Percentiles rank a stretch among this genome's conserved stretches.
phyloP scores from a whole-genome alignment of 2,888 invertebrate species.

The Phlogophora meticulosa region DNA sequence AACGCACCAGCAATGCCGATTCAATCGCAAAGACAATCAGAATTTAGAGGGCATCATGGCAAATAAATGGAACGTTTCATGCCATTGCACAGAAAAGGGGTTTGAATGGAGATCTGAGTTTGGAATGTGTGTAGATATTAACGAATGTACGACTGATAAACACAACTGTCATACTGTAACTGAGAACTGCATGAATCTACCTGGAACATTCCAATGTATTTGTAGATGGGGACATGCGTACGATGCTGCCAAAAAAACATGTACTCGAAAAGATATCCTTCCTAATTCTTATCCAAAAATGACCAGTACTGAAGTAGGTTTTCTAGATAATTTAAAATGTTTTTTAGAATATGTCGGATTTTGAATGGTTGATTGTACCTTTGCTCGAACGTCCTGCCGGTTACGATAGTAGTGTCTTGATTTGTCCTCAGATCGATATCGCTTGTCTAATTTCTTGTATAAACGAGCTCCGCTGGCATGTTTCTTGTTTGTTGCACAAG shows the following conservation, averaged over 20 bases:
- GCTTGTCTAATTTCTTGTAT: constrained; percentile 95
- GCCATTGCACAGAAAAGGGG: constrained; percentile 88
- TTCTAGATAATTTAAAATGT: constrained; percentile 37
- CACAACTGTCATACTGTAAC: constrained; percentile 82
- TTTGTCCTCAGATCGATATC: constrained; percentile 95
- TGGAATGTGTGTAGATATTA: constrained; percentile 92
- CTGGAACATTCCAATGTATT: constrained; percentile 86
- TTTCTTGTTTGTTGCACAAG: constrained; percentile 82
- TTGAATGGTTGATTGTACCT: constrained; percentile 85
- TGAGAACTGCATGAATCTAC: constrained; percentile 91
- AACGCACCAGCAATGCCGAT: constrained; percentile 68
- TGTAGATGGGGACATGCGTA: constrained; percentile 88
- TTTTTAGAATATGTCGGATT: constrained; percentile 46
- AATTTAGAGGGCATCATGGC: constrained; percentile 86
- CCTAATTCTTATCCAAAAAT: not conserved
- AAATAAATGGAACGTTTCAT: constrained; percentile 92
- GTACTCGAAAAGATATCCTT: constrained; percentile 51
- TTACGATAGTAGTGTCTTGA: constrained; percentile 92
- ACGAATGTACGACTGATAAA: constrained; percentile 88
- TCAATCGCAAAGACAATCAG: constrained; percentile 81
- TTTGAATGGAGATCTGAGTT: constrained; percentile 91
- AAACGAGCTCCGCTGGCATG: constrained; percentile 89
- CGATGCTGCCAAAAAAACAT: constrained; percentile 62
- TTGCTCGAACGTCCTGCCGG: constrained; percentile 94
- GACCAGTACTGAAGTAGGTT: not conserved